These are phyloP conservation scores for Arctopsyche grandis DNA, from an alignment of 1,140 invertebrate genomes.

Conservation along the genomic window DNA sequence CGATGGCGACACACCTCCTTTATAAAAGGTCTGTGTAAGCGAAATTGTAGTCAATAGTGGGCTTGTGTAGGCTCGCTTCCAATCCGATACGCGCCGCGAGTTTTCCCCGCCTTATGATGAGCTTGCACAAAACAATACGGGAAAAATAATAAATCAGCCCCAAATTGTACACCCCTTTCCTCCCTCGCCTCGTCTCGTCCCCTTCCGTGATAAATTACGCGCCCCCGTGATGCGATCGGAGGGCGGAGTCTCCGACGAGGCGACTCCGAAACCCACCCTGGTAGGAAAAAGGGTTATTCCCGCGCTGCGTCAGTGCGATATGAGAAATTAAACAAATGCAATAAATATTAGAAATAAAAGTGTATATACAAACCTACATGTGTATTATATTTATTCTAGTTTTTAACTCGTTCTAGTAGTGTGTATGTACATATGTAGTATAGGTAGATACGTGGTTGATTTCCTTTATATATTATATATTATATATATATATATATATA, in stretches of 20 bases:
- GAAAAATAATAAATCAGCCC: conserved; percentile 36
- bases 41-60: no score
- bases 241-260: conserved; percentile 1
- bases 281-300: neutral
- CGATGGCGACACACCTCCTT: no score
- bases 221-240: conserved; percentile 12
- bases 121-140: conserved; percentile 38
- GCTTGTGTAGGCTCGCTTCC: neutral
- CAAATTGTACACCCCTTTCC: neutral
- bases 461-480: no score
- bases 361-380: neutral
- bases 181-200: no score
- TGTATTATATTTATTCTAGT: no score
- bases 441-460: no score
- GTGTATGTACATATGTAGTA: no score
- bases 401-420: no score
- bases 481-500: no score
- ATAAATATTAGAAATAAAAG: neutral
- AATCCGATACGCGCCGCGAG: conserved; percentile 10
- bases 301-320: neutral
- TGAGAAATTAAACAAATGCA: neutral
- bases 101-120: conserved; percentile 24
- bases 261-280: neutral
- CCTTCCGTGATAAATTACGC: conserved; percentile 26
- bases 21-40: no score